These are phyloP conservation scores for Odontomachus brunneus DNA, from an alignment of 1,140 invertebrate genomes.

Conservation along the genomic window DNA sequence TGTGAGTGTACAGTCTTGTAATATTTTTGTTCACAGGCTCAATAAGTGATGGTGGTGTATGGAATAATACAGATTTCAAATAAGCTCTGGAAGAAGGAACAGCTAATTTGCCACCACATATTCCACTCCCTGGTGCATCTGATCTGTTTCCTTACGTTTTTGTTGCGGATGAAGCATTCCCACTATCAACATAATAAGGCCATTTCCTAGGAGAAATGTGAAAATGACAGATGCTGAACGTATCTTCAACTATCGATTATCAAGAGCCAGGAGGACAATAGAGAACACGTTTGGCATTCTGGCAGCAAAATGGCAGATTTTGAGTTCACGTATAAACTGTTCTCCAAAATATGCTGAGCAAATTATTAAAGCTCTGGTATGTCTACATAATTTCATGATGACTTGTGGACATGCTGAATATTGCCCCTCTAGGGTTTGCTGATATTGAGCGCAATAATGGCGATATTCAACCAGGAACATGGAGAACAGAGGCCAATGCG, in stretches of 20 bases:
- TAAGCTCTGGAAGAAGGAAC: constrained; percentile 4
- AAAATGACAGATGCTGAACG: background rate
- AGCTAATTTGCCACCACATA: background rate
- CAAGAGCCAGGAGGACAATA: background rate
- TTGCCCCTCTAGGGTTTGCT: background rate
- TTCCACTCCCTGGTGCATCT: background rate
- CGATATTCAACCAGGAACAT: background rate
- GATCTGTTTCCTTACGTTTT: background rate
- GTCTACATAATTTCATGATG: constrained; percentile 16
- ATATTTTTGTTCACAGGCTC: constrained; percentile 14
- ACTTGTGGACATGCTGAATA: constrained; percentile 7
- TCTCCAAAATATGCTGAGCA: constrained; percentile 8
- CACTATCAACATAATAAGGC: constrained; percentile 8
- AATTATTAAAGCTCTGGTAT: background rate
- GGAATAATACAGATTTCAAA: background rate
- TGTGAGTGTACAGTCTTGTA: background rate
- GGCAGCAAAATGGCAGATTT: background rate
- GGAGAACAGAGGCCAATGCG: background rate
- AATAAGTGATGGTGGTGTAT: background rate
- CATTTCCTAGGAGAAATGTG: background rate
- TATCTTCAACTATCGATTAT: constrained; percentile 2
- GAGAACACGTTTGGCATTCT: constrained; percentile 12
- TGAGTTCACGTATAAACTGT: background rate
- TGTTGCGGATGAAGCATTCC: constrained; percentile 1
- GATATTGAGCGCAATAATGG: constrained; percentile 4